These are phyloP conservation scores for Mirounga angustirostris DNA, from an alignment of 2,113 vertebrate genomes.

Conservation along the genomic window DNA sequence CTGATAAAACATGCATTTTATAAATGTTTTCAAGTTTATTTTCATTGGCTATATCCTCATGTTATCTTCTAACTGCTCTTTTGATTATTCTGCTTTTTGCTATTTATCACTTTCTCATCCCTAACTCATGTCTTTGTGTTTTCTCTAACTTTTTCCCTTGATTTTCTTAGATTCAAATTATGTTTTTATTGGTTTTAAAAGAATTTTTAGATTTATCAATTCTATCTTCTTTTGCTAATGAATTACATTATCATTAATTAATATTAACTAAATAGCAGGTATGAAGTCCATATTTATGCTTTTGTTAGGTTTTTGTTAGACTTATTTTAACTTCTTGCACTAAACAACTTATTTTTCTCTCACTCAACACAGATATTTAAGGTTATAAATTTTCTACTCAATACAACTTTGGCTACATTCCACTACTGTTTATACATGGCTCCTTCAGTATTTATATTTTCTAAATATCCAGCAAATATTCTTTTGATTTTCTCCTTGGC, in stretches of 20 bases:
- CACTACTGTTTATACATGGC: background rate
- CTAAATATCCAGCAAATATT: background rate
- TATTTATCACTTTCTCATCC: background rate
- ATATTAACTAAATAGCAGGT: background rate
- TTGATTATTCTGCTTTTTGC: background rate
- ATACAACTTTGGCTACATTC: background rate
- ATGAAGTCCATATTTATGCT: background rate
- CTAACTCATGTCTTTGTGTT: background rate
- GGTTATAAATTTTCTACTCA: background rate
- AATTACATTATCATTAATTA: background rate
- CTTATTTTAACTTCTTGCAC: background rate
- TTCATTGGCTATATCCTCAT: background rate
- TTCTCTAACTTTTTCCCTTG: background rate
- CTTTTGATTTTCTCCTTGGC: constrained; percentile 29
- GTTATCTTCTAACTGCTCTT: background rate
- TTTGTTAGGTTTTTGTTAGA: background rate
- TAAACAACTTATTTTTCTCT: background rate
- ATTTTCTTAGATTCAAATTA: background rate
- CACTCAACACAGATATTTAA: background rate
- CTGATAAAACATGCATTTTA: background rate
- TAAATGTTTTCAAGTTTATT: background rate
- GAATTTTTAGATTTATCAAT: background rate
- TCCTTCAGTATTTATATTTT: constrained; percentile 19
- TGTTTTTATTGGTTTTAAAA: background rate
- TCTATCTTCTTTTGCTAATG: background rate